Evolutionary conservation across 2,113 vertebrate genomes (phyloP), one percentile per base, ranked within the genome.

Genomic region (Oplegnathus fasciatus): DNA sequence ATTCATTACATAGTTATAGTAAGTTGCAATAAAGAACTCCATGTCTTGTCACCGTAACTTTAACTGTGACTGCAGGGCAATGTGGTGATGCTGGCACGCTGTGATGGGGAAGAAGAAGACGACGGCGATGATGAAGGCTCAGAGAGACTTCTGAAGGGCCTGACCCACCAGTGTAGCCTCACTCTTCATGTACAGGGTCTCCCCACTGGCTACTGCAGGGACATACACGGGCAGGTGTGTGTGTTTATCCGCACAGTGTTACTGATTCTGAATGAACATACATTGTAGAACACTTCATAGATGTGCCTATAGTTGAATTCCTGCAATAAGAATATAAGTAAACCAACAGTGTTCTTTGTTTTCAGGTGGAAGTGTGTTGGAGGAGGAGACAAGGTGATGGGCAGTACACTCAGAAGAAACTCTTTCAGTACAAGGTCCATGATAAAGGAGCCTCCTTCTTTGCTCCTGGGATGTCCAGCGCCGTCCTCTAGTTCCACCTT

Each of bases 351-450:
- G 2, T 22, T 79, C 7, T 52, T 58, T 58, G 76, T 67, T 86
- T 90, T 55, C 91, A 99, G 98, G 93, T 99, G 73, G 97, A 94
- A 57, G 96, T 99, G 80, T 96, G 96, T 62, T 95, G 92, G 95
- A 94, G 95, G 44, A 94, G 94, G 44, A 75, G 77, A 50, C 91
- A 83, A 1, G 30, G 85, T 6, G 76, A 82, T 0, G 84, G 71
- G 0, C 91, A 82, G 32, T 54, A 82, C 92, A 94, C 15, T 15
- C 87, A 73, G 17, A 85, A 69, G 69, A 96, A 95, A 80, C 83
- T 94, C 54, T 98, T 97, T 89, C 98, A 99, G 90, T 99, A 97
- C 80, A 99, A 99, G 85, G 97, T 99, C 87, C 96, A 98, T 8
- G 98, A 99, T 75, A 98, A 95, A 93, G 97, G 93, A 0, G 97